Percentiles rank a stretch among this genome's conserved stretches.
These are phyloP conservation scores for Emydoidea blandingii DNA, from an alignment of 2,797 vertebrate genomes.

Conservation along the genomic window DNA sequence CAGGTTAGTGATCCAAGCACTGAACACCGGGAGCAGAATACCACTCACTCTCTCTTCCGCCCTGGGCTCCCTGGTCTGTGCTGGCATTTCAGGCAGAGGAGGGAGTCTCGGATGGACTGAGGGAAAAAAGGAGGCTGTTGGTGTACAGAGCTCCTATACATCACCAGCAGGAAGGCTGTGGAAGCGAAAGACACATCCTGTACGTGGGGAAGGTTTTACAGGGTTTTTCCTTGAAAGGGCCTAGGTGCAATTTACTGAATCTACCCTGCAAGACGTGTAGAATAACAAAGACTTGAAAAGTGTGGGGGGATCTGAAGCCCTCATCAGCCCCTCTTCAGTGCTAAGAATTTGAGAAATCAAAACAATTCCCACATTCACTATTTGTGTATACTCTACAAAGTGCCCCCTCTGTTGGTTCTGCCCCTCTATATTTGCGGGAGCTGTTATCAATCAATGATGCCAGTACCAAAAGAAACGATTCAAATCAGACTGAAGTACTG, in stretches of 20 bases:
- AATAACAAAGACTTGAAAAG: too few relatives aligned
- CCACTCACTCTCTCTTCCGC: not conserved
- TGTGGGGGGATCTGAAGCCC: too few relatives aligned
- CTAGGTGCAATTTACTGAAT: not conserved
- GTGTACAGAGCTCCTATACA: not conserved
- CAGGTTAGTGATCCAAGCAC: not conserved
- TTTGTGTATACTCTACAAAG: too few relatives aligned
- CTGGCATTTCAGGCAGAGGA: not conserved
- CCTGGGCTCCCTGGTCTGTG: not conserved
- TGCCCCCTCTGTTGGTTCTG: too few relatives aligned
- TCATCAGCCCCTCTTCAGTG: too few relatives aligned
- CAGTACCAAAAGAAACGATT: not conserved
- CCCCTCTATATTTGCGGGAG: too few relatives aligned
- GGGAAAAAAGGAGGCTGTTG: not conserved
- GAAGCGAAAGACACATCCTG: not conserved
- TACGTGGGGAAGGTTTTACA: not conserved
- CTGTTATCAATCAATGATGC: too few relatives aligned
- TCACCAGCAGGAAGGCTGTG: not conserved
- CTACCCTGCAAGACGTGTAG: too few relatives aligned
- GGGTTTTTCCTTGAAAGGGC: not conserved
- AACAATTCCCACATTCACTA: too few relatives aligned
- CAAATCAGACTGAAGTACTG: not conserved
- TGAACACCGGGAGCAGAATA: not conserved
- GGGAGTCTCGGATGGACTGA: not conserved
- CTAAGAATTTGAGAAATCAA: too few relatives aligned